A percentile compares a stretch with the other conserved stretches of the same genome.
Conservation (phyloP, 1,140 invertebrate genomes). For the Euglossa dilemma region DNA sequence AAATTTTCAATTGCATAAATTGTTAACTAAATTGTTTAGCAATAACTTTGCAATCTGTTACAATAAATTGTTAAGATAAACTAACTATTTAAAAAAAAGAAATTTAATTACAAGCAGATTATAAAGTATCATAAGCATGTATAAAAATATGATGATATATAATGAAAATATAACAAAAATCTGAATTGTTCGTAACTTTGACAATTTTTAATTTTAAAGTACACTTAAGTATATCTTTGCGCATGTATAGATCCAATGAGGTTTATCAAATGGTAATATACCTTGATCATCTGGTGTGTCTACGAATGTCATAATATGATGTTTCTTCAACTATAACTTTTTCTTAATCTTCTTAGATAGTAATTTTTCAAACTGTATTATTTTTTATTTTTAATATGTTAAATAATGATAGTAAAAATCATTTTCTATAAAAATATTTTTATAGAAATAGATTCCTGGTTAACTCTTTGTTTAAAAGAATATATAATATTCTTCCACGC, state of each 20-base stretch:
- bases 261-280: slow-evolving; percentile 36
- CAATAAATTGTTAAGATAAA: background rate
- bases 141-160: background rate
- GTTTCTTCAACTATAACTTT: background rate
- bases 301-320: slow-evolving; percentile 11
- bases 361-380: background rate
- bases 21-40: too few relatives aligned
- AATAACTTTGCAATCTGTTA: background rate
- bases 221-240: too few relatives aligned
- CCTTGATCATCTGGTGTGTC: slow-evolving; percentile 58
- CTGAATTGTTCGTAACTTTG: background rate
- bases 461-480: background rate
- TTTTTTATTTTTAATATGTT: background rate
- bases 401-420: background rate
- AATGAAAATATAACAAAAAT: background rate
- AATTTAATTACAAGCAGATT: too few relatives aligned
- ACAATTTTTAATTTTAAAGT: background rate
- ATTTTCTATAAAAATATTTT: background rate
- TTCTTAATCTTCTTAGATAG: background rate
- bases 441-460: background rate
- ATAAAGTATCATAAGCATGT: background rate
- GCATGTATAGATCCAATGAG: slow-evolving; percentile 55
- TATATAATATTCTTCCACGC: background rate
- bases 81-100: background rate
- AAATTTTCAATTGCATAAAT: too few relatives aligned